Conservation (phyloP, 2,888 invertebrate species). For the Rotaria sp. region DNA sequence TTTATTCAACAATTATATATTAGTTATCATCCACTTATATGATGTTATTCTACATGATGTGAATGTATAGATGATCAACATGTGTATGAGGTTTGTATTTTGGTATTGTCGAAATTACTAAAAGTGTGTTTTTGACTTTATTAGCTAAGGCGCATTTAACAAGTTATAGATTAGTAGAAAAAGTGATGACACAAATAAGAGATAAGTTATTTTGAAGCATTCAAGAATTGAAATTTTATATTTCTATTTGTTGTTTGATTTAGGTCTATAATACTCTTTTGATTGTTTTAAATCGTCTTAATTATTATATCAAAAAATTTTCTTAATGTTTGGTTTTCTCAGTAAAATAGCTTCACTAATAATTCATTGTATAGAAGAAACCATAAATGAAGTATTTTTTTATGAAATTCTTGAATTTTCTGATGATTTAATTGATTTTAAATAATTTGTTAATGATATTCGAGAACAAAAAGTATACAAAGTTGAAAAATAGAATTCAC, state of each 20-base stretch:
- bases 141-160: not conserved
- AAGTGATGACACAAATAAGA: conserved; percentile 17
- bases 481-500: not conserved
- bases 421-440: not conserved
- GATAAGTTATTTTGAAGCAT: no score
- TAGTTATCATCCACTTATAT: not conserved
- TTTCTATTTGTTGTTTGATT: not conserved
- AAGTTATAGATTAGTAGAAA: not conserved
- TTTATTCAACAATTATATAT: not conserved
- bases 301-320: not conserved
- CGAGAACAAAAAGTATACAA: not conserved
- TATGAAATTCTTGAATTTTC: conserved; percentile 4
- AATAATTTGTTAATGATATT: not conserved
- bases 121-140: not conserved
- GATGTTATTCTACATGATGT: not conserved
- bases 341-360: not conserved
- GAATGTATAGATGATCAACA: not conserved
- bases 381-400: not conserved
- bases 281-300: not conserved
- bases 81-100: not conserved
- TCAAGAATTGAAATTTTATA: no score
- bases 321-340: not conserved
- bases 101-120: not conserved
- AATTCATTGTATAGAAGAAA: not conserved
- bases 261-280: not conserved